Percentiles rank a stretch among this genome's conserved stretches.
Conservation (phyloP, 2,113 vertebrate species). For the Arvicanthis niloticus region DNA sequence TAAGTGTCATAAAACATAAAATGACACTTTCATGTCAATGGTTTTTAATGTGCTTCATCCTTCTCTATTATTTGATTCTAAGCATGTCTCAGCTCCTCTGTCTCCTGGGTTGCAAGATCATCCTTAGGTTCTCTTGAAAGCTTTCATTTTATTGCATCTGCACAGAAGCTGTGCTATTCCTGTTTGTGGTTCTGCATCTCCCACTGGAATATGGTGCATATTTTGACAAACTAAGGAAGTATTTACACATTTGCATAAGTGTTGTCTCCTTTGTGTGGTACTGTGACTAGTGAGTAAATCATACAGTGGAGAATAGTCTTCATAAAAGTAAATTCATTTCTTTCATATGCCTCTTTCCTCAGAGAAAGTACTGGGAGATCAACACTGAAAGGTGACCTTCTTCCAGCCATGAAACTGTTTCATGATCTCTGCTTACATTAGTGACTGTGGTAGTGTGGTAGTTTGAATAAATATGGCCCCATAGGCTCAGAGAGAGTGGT, state of each 20-base stretch:
- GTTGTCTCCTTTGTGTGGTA: not conserved
- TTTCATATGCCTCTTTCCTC: not conserved
- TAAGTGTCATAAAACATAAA: not conserved
- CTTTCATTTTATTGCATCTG: not conserved
- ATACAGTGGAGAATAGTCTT: not conserved
- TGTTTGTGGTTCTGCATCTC: fast-evolving
- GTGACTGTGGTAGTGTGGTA: not conserved
- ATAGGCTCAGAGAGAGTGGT: not conserved
- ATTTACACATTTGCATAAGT: not conserved
- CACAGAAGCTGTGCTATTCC: not conserved
- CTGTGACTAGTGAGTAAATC: not conserved
- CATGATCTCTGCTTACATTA: not conserved
- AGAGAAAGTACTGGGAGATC: no score
- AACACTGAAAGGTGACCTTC: not conserved
- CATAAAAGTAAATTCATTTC: not conserved
- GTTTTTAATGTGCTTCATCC: not conserved
- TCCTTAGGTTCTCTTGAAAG: not conserved
- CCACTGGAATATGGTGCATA: not conserved
- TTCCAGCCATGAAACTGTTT: no score
- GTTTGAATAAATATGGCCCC: not conserved
- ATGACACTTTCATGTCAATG: not conserved
- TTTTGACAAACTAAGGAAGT: not conserved
- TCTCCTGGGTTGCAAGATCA: not conserved
- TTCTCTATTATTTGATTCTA: not conserved
- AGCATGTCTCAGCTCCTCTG: not conserved